Conservation (phyloP, 2,888 invertebrate genomes). For the Syrista parreyssii region DNA sequence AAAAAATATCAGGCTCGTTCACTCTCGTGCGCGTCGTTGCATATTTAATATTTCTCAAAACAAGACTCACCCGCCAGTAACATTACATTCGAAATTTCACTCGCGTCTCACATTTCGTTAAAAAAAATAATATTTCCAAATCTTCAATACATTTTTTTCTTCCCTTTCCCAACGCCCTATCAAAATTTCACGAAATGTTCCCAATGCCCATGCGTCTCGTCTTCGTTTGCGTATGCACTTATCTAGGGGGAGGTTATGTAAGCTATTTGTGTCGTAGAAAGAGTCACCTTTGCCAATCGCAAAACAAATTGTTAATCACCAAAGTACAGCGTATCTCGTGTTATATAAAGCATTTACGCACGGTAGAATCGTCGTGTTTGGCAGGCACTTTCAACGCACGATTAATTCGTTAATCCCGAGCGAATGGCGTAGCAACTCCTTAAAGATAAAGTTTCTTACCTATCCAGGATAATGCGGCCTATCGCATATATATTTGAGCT, state of each 20-base stretch:
- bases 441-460: background rate
- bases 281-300: conserved; percentile 65
- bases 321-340: conserved; percentile 60
- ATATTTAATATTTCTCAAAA: background rate
- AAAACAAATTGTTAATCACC: conserved; percentile 65
- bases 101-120: background rate
- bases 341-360: conserved; percentile 52
- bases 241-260: conserved; percentile 60
- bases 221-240: conserved; percentile 53
- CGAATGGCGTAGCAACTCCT: background rate
- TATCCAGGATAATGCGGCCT: background rate
- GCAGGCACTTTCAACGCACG: background rate
- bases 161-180: background rate
- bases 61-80: background rate
- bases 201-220: conserved; percentile 32
- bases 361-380: background rate
- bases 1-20: background rate
- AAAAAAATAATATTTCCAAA: too few relatives aligned
- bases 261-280: conserved; percentile 62
- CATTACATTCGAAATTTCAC: background rate
- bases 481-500: background rate
- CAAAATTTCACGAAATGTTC: conserved; percentile 7
- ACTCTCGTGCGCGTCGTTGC: background rate
- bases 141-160: too few relatives aligned
- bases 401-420: background rate